Evolutionary conservation across 2,113 vertebrate species (phyloP), one percentile per base, ranked within the genome.

Genomic region (Myocastor coypus): DNA sequence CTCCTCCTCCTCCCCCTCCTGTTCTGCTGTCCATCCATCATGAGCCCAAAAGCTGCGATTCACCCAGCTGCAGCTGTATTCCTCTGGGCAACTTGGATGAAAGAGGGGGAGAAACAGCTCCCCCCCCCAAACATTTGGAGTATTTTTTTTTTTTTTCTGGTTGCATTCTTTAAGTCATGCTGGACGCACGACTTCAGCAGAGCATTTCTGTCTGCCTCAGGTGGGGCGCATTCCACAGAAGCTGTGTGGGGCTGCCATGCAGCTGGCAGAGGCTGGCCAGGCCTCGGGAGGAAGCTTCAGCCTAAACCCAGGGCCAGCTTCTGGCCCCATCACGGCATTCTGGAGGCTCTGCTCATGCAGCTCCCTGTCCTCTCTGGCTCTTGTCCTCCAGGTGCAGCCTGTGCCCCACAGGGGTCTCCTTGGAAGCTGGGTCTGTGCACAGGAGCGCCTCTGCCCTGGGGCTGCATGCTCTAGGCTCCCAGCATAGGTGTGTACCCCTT

Each of bases 31-130:
- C 37, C 5, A 96, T 97, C 93, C 95, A 84, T 96, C 96, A 92
- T 1, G 37, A 93, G 64, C 82, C 91, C 69, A 24, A 85, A 78
- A 73, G 87, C 85, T 73, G 34, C 84, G 5, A 57, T 80, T 89
- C 92, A 71, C 28, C 40, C 57, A 17, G 66, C 64, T 26, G 80
- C 96, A 97, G 97, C 97, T 96, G 96, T 89, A 19, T 94, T 96
- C 97, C 97, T 98, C 87, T 98, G 95, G 96, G 96, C 94, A 22
- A 97, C 94, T 87, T 83, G 89, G 91, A 96, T 94, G 77, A 94
- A 96, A 95, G 95, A 22, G 78, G 64, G 63, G 52, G 66, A 55
- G 81, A 77, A 69, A 46, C 12, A 7, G 46, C 30, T 55, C 24
- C n/a, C 20, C 26, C 68, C 82, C 85, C 22, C 68, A 91, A 96